phyloP scores from a whole-genome alignment of 2,797 vertebrate genomes.

The Cynodonichthys magdalenae region DNA sequence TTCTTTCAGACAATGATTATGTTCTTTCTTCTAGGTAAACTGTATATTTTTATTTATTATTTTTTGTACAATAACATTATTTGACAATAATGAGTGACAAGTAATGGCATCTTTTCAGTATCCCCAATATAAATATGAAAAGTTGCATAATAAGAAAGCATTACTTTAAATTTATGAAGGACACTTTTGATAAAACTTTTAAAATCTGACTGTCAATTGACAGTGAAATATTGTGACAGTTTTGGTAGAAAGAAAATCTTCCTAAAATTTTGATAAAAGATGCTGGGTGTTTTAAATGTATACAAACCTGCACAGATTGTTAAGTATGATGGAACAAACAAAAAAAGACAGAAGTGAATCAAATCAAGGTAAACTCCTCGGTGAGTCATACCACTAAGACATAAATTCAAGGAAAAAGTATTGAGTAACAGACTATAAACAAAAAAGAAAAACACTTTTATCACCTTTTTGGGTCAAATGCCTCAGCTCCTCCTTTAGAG shows the following conservation, averaged over 20 bases:
- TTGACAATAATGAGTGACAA: too few species aligned
- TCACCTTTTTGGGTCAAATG: slow-evolving; percentile 98
- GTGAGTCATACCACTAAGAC: too few species aligned
- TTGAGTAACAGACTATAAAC: not conserved
- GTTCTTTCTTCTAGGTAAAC: too few species aligned
- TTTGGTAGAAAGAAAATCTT: not conserved
- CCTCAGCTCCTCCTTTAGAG: slow-evolving; percentile 94
- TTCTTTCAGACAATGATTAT: too few species aligned
- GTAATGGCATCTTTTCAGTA: too few species aligned
- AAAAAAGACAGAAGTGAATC: not conserved
- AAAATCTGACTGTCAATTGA: not conserved
- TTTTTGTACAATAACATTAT: too few species aligned
- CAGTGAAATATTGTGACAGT: not conserved
- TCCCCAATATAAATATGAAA: too few species aligned
- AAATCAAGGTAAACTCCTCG: not conserved
- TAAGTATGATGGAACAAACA: not conserved
- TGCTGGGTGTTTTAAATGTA: not conserved
- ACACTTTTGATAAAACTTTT: too few species aligned
- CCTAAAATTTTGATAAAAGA: not conserved
- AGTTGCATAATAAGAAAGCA: too few species aligned
- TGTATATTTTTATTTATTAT: too few species aligned
- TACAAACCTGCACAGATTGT: not conserved
- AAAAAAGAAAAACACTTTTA: slow-evolving; percentile 5
- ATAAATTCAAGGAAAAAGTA: not conserved
- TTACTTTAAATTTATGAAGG: too few species aligned